These are phyloP conservation scores for Bombus fervidus DNA, from an alignment of 1,140 invertebrate genomes.

Conservation along the genomic window DNA sequence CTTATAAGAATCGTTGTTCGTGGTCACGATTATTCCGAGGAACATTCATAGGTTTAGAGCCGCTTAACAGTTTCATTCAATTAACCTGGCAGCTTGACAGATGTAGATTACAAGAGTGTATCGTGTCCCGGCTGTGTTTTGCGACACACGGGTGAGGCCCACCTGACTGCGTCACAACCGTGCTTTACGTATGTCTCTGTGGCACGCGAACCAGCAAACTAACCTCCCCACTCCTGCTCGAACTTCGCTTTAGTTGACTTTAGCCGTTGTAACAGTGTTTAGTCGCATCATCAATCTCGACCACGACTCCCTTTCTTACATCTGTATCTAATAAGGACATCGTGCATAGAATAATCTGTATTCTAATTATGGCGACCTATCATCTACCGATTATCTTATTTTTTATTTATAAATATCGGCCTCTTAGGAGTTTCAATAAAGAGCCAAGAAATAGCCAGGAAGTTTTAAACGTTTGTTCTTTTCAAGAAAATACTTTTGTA, in stretches of 20 bases:
- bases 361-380: background rate
- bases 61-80: constrained; percentile 54
- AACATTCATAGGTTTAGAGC: background rate
- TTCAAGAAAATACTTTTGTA: too few species aligned
- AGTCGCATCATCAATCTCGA: background rate
- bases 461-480: too few species aligned
- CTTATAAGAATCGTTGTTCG: background rate
- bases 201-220: constrained; percentile 30
- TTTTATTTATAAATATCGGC: background rate
- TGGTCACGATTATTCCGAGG: background rate
- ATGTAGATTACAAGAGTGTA: constrained; percentile 54
- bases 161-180: constrained; percentile 39
- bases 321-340: background rate
- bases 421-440: too few species aligned
- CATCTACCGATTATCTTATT: background rate
- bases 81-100: constrained; percentile 47
- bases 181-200: constrained; percentile 50
- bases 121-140: constrained; percentile 29
- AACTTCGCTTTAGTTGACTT: background rate
- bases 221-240: background rate
- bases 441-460: too few species aligned
- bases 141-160: constrained; percentile 37
- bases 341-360: background rate
- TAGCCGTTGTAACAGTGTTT: background rate
- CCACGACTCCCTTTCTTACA: background rate